Conservation (phyloP, 1,140 invertebrate genomes). For the Thalassaphorura encarpata region DNA sequence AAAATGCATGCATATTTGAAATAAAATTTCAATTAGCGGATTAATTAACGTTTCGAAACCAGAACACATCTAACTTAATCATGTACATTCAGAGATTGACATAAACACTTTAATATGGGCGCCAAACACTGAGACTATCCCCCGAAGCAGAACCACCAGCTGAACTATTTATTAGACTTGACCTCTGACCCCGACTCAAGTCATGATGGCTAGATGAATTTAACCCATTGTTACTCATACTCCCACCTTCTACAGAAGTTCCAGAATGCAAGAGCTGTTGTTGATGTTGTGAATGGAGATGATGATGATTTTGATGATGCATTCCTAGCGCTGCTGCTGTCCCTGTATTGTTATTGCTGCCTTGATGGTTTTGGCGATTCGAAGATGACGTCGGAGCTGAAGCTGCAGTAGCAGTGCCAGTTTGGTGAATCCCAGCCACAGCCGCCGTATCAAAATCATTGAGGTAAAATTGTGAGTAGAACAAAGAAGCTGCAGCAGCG, state of each 20-base stretch:
- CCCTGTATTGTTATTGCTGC: conserved; percentile 11
- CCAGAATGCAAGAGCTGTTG: no score
- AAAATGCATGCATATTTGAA: no score
- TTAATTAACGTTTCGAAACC: no score
- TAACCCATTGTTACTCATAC: no score
- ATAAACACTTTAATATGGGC: conserved; percentile 31
- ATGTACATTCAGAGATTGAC: no score
- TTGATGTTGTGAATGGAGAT: background rate
- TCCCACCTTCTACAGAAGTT: no score
- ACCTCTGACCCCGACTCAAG: background rate
- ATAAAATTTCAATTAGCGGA: no score
- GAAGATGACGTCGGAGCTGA: conserved; percentile 2
- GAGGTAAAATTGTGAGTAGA: conserved; percentile 32
- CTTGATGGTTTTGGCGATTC: conserved; percentile 5
- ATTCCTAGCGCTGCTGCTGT: background rate
- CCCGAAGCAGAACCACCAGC: background rate
- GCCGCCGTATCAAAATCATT: conserved; percentile 26
- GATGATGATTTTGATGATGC: conserved; percentile 15
- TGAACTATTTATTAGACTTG: background rate
- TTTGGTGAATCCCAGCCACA: no score
- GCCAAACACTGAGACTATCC: conserved; percentile 28
- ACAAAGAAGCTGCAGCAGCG: conserved; percentile 30
- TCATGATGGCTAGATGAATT: background rate
- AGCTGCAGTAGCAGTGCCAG: background rate
- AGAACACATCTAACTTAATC: no score